phyloP scores from a whole-genome alignment of 2,888 invertebrate genomes.

The Aporophyla lueneburgensis region DNA sequence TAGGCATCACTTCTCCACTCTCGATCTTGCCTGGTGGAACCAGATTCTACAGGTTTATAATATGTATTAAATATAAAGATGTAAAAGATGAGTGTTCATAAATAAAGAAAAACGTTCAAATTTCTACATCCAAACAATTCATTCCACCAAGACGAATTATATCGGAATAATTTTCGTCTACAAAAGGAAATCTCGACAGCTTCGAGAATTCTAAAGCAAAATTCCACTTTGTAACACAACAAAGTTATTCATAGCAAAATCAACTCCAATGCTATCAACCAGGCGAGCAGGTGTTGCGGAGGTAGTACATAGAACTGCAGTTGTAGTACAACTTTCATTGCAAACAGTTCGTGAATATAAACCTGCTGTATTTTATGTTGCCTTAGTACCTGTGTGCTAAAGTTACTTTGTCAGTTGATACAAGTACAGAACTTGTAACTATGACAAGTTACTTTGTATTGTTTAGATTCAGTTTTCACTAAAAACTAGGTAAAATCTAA shows the following conservation, averaged over 20 bases:
- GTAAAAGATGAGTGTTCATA: not conserved
- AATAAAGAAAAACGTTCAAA: not conserved
- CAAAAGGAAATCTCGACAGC: not conserved
- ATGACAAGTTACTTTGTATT: constrained; percentile 13
- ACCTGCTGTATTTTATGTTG: constrained; percentile 31
- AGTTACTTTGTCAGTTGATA: constrained; percentile 22
- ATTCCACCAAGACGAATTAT: not conserved
- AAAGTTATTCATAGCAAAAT: constrained; percentile 49
- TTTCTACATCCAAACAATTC: not conserved
- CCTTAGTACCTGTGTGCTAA: constrained; percentile 11
- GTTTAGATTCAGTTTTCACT: not conserved
- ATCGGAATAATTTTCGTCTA: constrained; percentile 10
- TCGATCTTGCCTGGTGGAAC: not conserved
- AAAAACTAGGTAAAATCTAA: not conserved
- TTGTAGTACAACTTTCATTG: constrained; percentile 37
- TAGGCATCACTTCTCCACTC: not conserved
- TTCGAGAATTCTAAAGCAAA: constrained; percentile 28
- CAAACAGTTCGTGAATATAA: constrained; percentile 28
- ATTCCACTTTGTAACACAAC: constrained; percentile 19
- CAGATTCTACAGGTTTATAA: not conserved
- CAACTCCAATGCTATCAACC: constrained; percentile 31
- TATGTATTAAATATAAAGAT: not conserved
- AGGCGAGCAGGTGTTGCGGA: constrained; percentile 31
- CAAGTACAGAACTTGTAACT: constrained; percentile 2
- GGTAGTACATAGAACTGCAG: constrained; percentile 38